Evolutionary conservation across 2,113 vertebrate species (phyloP).

Genomic region (Lota lota): DNA sequence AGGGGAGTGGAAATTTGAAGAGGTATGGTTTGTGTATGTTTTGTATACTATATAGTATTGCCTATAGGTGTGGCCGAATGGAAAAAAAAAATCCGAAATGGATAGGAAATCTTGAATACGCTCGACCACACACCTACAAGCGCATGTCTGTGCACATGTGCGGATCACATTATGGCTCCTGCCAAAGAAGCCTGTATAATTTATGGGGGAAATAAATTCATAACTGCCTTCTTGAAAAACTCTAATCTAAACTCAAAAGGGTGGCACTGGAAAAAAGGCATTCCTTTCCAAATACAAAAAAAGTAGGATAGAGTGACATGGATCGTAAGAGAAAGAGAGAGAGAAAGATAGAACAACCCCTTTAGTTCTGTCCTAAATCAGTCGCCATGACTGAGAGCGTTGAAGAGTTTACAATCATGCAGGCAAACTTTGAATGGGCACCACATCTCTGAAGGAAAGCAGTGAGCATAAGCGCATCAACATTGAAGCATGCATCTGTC

Average conservation of each 20-base stretch:
- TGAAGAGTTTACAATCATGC: slow-evolving; percentile 21
- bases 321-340: neutral
- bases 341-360: slow-evolving; percentile 24
- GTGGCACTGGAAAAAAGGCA: slow-evolving; percentile 66
- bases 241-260: slow-evolving; percentile 60
- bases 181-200: slow-evolving; percentile 59
- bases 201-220: slow-evolving; percentile 71
- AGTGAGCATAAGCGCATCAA: slow-evolving; percentile 39
- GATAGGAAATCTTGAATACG: neutral
- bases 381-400: slow-evolving; percentile 24
- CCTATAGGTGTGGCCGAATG: too few relatives aligned
- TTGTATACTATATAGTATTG: too few relatives aligned
- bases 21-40: too few relatives aligned
- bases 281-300: slow-evolving; percentile 32
- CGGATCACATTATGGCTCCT: slow-evolving; percentile 64
- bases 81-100: too few relatives aligned
- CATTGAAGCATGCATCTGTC: slow-evolving; percentile 63
- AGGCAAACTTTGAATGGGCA: slow-evolving; percentile 26
- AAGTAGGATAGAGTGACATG: neutral
- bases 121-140: slow-evolving; percentile 42
- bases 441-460: slow-evolving; percentile 24
- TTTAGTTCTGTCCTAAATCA: slow-evolving; percentile 50
- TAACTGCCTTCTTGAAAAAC: slow-evolving; percentile 60
- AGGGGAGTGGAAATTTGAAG: too few relatives aligned
- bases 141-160: slow-evolving; percentile 58